A percentile compares a stretch with the other conserved stretches of the same genome.
Evolutionary conservation across 2,113 vertebrate species (phyloP).

Genomic region (Campylorhamphus procurvoides): DNA sequence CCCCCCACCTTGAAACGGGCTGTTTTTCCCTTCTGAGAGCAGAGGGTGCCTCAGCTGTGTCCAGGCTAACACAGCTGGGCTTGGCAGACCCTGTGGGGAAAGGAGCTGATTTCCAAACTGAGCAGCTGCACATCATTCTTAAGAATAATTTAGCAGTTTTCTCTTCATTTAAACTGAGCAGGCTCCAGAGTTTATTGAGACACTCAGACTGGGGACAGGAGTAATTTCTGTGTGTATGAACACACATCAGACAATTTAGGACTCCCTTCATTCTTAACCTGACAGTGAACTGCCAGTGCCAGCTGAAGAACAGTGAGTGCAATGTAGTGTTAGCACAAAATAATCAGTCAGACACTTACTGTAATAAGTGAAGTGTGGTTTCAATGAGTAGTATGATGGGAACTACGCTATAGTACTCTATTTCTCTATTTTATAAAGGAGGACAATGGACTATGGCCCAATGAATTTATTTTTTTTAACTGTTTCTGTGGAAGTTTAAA

Average conservation of each 20-base stretch:
- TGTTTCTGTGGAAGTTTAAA: not conserved
- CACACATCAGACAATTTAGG: not conserved
- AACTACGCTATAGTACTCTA: not conserved
- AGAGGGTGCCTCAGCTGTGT: not conserved
- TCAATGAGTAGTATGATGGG: not conserved
- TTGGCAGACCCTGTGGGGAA: not conserved
- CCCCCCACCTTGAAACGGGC: not conserved
- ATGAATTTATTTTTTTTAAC: not conserved
- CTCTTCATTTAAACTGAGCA: not conserved
- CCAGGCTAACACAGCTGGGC: not conserved
- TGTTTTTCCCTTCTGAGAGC: not conserved
- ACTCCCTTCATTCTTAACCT: not conserved
- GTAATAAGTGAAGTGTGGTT: not conserved
- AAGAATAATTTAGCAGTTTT: not conserved
- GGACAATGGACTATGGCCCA: not conserved
- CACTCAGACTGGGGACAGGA: not conserved
- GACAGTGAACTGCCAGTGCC: not conserved
- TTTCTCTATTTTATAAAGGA: not conserved
- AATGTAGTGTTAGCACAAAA: not conserved
- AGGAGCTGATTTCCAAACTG: not conserved
- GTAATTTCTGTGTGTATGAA: not conserved
- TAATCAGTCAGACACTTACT: constrained; percentile 14
- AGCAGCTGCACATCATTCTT: not conserved
- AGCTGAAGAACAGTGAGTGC: not conserved
- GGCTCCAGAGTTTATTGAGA: not conserved